Conservation (phyloP, 53 echinoderm and acorn worm species). For the Mesocentrotus franciscanus region DNA sequence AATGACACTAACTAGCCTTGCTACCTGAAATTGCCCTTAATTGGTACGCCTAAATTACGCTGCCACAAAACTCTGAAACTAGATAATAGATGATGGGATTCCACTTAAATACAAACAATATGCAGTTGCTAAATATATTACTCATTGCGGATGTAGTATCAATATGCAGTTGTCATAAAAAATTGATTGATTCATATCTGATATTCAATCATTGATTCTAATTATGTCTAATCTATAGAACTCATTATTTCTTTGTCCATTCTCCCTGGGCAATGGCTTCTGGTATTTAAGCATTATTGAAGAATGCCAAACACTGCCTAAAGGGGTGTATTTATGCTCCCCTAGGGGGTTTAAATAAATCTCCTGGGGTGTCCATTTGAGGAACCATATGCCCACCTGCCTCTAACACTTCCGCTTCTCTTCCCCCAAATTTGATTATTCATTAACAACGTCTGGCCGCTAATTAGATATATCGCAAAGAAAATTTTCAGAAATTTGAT, state of each 20-base stretch:
- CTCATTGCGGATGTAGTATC: not conserved
- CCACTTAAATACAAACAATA: too few species aligned
- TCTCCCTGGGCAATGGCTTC: not conserved
- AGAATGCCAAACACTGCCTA: not conserved
- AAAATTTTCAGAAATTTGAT: conserved; percentile 23
- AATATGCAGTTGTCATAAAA: not conserved
- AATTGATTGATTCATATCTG: not conserved
- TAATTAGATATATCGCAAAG: conserved; percentile 28
- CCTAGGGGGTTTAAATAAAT: not conserved
- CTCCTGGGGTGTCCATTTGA: conserved; percentile 52
- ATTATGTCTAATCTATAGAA: not conserved
- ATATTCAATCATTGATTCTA: not conserved
- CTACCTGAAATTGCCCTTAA: not conserved
- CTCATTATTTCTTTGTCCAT: not conserved
- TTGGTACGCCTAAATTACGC: not conserved
- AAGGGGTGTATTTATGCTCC: not conserved
- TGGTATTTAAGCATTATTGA: not conserved
- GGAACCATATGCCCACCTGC: conserved; percentile 4
- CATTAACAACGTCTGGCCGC: conserved; percentile 32
- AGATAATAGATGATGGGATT: too few species aligned
- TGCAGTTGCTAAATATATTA: too few species aligned
- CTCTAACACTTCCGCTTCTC: not conserved
- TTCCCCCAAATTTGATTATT: not conserved
- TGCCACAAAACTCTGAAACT: not conserved
- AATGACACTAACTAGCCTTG: not conserved